Evolutionary conservation across 2,113 vertebrate genomes (phyloP), one percentile per base, ranked within the genome.

Genomic region (Grus americana): DNA sequence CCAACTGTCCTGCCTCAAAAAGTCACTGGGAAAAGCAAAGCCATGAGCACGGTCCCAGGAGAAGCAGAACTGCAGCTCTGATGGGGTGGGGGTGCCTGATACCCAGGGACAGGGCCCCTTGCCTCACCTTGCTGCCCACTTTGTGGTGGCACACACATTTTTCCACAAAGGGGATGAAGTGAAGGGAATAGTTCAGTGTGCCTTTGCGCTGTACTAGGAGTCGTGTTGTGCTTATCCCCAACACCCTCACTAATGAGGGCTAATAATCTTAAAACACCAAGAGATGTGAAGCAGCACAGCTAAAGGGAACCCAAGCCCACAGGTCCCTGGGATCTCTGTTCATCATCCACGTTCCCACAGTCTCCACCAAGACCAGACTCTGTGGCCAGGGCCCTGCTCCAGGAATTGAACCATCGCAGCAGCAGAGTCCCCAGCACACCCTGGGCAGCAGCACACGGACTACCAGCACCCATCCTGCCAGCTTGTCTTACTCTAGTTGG

Each of bases 11-110:
- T 17, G 21, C 46, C 30, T 61, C 19, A n/a, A n/a, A 42, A 42
- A 59, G 15, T 65, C 63, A 26, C 11, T 23, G 17, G 32, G 44
- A 84, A 44, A 32, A 34, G 9, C 78, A 46, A 40, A 72, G n/a
- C 38, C 42, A 15, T 0, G 2, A 54, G 32, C 27, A 13, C 0
- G 1, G 44, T 52, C 8, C 20, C 66, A 79, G 67, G 7, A 74
- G 23, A 10, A 55, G 32, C 15, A 79, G 57, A 62, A 47, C 11
- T 8, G 29, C 44, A 46, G 15, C 58, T 82, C 32, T 66, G 67
- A 30, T 5, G 9, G 40, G 26, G 11, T 15, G 15, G 6, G 18
- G n/a, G 24, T 50, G 12, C 52, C 79, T 11, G 18, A 24, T 15
- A 2, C 24, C 74, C 40, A 15, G 16, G 44, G 44, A 50, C 5